A percentile compares a stretch with the other conserved stretches of the same genome.
phyloP scores from a whole-genome alignment of 2,113 vertebrate species.

The Brachyistius frenatus region DNA sequence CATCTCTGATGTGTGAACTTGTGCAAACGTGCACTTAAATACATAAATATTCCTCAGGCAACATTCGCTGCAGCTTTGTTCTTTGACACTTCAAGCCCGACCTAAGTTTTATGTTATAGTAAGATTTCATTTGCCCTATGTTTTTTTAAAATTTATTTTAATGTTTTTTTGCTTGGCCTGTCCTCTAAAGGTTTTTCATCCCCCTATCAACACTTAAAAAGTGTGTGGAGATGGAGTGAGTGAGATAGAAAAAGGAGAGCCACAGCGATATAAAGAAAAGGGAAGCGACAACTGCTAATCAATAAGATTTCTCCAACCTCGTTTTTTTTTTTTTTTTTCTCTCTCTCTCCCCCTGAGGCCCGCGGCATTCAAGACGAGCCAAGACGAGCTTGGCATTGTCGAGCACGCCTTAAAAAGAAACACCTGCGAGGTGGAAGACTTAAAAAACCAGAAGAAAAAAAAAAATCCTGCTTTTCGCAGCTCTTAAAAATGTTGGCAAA shows the following conservation, averaged over 20 bases:
- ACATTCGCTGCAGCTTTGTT: constrained; percentile 42
- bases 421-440: constrained; percentile 85
- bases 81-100: constrained; percentile 14
- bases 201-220: constrained; percentile 61
- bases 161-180: constrained; percentile 56
- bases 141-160: constrained; percentile 1
- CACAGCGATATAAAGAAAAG: constrained; percentile 72
- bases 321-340: constrained; percentile 31
- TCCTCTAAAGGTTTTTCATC: constrained; percentile 59
- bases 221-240: constrained; percentile 58
- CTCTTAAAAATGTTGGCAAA: constrained; percentile 86
- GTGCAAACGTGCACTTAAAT: background rate
- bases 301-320: constrained; percentile 81
- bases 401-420: constrained; percentile 84
- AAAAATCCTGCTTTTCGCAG: constrained; percentile 82
- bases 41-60: background rate
- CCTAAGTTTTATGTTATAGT: constrained; percentile 43
- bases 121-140: constrained; percentile 43
- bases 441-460: constrained; percentile 69
- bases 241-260: constrained; percentile 58
- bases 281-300: constrained; percentile 82
- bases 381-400: constrained; percentile 84
- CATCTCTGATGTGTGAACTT: constrained; percentile 40
- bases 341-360: constrained; percentile 59
- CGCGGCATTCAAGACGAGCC: constrained; percentile 82